Evolutionary conservation across 2,113 vertebrate species (phyloP).

Genomic region (Platanista minor): DNA sequence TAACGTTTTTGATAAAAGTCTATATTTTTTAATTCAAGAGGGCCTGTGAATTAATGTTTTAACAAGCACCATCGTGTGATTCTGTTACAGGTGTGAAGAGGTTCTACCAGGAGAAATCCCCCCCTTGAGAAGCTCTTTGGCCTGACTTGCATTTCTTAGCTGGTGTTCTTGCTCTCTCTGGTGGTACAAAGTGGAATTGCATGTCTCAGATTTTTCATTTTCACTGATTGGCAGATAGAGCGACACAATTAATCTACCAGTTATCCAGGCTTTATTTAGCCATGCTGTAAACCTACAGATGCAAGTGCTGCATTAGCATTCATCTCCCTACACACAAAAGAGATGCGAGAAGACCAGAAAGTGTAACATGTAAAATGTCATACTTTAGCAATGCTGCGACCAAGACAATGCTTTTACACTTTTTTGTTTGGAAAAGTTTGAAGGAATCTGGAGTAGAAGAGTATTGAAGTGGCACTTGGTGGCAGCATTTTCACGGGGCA

Average conservation of each 20-base stretch:
- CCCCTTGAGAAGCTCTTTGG: not conserved
- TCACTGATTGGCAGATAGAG: not conserved
- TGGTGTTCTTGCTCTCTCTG: conserved; percentile 32
- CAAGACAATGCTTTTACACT: not conserved
- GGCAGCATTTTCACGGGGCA: not conserved
- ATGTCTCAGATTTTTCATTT: not conserved
- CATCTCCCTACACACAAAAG: not conserved
- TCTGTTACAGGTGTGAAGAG: not conserved
- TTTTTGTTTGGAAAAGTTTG: not conserved
- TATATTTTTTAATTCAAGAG: not conserved
- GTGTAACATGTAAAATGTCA: not conserved
- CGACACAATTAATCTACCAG: no score
- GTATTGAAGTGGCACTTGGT: not conserved
- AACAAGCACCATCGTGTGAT: not conserved
- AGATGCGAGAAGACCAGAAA: not conserved
- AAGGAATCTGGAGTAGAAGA: not conserved
- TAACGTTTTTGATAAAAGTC: not conserved
- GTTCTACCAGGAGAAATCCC: not conserved
- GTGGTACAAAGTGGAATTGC: not conserved
- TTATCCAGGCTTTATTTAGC: not conserved
- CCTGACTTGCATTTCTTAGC: not conserved
- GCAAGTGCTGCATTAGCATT: not conserved
- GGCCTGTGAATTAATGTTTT: not conserved
- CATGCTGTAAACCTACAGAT: not conserved
- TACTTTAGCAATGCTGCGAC: not conserved